Evolutionary conservation across 2,888 invertebrate species (phyloP).

Genomic region (Trimorus sp.): DNA sequence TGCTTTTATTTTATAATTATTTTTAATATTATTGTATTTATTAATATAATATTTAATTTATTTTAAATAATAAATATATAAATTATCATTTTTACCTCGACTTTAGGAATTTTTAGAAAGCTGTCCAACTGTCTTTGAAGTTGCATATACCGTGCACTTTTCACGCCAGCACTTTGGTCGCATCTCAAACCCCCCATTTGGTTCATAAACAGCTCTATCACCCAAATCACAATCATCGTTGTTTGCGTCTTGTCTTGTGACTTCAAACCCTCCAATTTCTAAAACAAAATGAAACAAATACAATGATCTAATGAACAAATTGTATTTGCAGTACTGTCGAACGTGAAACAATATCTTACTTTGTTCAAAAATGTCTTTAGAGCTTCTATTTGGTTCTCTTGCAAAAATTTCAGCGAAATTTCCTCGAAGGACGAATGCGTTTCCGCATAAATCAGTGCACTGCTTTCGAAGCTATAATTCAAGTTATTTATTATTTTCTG

Average conservation of each 20-base stretch:
- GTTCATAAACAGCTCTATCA: conserved; percentile 94
- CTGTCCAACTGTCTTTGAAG: conserved; percentile 90
- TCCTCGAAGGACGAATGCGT: conserved; percentile 97
- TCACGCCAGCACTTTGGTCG: conserved; percentile 75
- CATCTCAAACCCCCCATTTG: conserved; percentile 90
- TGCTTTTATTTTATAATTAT: no score
- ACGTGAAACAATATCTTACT: conserved; percentile 30
- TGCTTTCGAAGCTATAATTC: conserved; percentile 85
- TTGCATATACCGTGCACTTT: conserved; percentile 83
- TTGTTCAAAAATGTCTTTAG: conserved; percentile 91
- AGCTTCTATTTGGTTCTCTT: conserved; percentile 90
- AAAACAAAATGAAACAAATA: not conserved
- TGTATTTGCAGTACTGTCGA: no score
- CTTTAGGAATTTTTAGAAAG: conserved; percentile 86
- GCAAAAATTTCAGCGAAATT: conserved; percentile 94
- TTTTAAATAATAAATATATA: conserved; percentile 58
- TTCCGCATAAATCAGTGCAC: conserved; percentile 94
- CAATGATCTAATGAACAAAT: no score
- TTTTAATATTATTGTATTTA: no score
- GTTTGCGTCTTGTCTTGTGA: conserved; percentile 92
- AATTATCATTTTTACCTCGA: conserved; percentile 58
- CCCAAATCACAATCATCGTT: conserved; percentile 97
- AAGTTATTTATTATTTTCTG: no score
- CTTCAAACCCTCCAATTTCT: conserved; percentile 88
- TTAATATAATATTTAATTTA: not conserved